Evolutionary conservation across 2,113 vertebrate species (phyloP), one percentile per base, ranked within the genome.

Genomic region (Platichthys stellatus): DNA sequence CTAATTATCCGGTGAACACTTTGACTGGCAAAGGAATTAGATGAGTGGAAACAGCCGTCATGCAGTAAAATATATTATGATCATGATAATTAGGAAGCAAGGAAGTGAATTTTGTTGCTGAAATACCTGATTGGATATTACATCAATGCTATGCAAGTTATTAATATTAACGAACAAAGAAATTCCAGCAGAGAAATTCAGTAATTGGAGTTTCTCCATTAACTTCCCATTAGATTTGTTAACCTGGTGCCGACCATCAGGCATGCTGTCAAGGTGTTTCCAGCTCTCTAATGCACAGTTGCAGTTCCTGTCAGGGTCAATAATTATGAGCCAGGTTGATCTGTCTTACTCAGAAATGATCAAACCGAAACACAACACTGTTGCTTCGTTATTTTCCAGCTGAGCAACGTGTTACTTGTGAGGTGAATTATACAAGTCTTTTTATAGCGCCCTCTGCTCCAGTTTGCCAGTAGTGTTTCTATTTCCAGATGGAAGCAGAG

Each of bases 401-500:
- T 47, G 43, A 59, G 53, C 24, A 56, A 31, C 62, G 14, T 47
- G 24, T 59, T 15, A 54, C 49, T 49, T n/a, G 3, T 45, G 59
- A 53, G 51, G 51, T n/a, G 43, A 64, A 15, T n/a, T 43, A 54
- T 14, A 40, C 47, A n/a, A 51, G 15, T 3, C 2, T 14, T 13
- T 56, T 75, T 60, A 2, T 38, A 71, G 63, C 6, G 18, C 35
- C 57, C 56, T 38, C 15, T 53, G n/a, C 13, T 58, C 67, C 58
- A 47, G 38, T 67, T 67, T 72, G 26, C 56, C 24, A 17, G 62
- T 3, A 38, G 35, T 61, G 47, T 56, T 71, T n/a, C 38, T 72
- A 56, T 67, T 62, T 67, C 74, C 20, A 47, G 60, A 57, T 17
- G 20, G 73, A 70, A 65, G 64, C 2, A 74, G 43, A 61, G 51